Evolutionary conservation across 2,113 vertebrate species (phyloP).

Genomic region (Halichoerus grypus): DNA sequence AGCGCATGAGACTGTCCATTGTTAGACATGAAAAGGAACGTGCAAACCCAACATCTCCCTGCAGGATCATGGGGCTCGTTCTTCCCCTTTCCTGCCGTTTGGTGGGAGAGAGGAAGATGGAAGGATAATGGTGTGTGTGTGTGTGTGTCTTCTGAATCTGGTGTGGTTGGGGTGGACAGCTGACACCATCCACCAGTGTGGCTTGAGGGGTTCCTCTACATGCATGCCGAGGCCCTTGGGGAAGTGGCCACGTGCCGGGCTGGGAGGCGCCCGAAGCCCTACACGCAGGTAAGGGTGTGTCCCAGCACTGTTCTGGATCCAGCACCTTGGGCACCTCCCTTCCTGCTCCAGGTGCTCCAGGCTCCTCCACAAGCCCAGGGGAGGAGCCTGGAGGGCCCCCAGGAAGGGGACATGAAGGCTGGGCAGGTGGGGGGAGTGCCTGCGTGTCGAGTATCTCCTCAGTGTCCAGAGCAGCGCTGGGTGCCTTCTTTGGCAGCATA

Average conservation of each 20-base stretch:
- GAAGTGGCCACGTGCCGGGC: background rate
- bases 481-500: background rate
- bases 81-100: background rate
- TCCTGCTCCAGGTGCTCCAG: background rate
- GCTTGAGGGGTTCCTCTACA: background rate
- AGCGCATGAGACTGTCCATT: background rate
- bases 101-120: background rate
- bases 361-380: background rate
- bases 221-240: background rate
- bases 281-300: background rate
- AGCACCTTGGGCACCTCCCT: background rate
- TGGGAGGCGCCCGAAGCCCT: rapidly evolving
- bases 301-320: background rate
- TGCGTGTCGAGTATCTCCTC: rapidly evolving
- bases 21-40: rapidly evolving
- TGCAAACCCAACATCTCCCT: background rate
- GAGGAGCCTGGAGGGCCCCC: background rate
- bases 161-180: too few relatives aligned
- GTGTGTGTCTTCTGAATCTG: background rate
- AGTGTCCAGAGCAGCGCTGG: rapidly evolving
- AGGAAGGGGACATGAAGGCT: background rate
- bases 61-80: rapidly evolving
- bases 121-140: rapidly evolving
- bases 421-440: background rate
- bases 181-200: background rate